These are phyloP conservation scores for Mellilla xanthometata DNA, from an alignment of 2,888 invertebrate species.

Conservation along the genomic window DNA sequence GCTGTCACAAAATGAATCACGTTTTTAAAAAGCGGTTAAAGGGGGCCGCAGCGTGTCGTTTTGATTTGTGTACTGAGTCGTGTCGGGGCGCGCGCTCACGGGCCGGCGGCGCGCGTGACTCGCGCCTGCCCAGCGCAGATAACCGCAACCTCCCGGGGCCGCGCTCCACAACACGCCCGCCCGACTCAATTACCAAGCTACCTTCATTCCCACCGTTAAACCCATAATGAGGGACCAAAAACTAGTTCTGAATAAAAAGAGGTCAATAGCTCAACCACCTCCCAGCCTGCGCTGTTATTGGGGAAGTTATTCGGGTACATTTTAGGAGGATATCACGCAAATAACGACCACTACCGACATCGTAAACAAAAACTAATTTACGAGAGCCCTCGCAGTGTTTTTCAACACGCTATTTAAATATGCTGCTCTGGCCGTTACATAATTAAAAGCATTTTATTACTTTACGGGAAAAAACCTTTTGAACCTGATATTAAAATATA, in stretches of 20 bases:
- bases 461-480: slow-evolving; percentile 10
- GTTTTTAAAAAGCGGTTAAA: slow-evolving; percentile 62
- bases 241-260: slow-evolving; percentile 32
- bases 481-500: slow-evolving; percentile 18
- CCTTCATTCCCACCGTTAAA: slow-evolving; percentile 25
- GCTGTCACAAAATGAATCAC: slow-evolving; percentile 65
- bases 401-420: slow-evolving; percentile 1
- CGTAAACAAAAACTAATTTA: slow-evolving; percentile 15
- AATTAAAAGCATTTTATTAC: slow-evolving; percentile 3
- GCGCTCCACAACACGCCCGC: slow-evolving; percentile 13
- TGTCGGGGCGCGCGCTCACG: slow-evolving; percentile 32
- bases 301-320: slow-evolving; percentile 20
- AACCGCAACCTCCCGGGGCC: slow-evolving; percentile 36
- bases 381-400: slow-evolving; percentile 4
- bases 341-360: slow-evolving; percentile 8
- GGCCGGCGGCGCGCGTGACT: slow-evolving; percentile 25
- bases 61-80: slow-evolving; percentile 60
- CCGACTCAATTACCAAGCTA: slow-evolving; percentile 30
- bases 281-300: slow-evolving; percentile 20
- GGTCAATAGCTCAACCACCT: slow-evolving; percentile 27
- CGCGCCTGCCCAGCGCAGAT: slow-evolving; percentile 50
- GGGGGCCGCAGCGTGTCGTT: slow-evolving; percentile 48
- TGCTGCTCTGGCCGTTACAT: neutral
- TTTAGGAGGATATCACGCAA: slow-evolving; percentile 13
- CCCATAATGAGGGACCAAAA: slow-evolving; percentile 29